Conservation (phyloP, 2,797 vertebrate species). For the Phyllotis vaccarum region DNA sequence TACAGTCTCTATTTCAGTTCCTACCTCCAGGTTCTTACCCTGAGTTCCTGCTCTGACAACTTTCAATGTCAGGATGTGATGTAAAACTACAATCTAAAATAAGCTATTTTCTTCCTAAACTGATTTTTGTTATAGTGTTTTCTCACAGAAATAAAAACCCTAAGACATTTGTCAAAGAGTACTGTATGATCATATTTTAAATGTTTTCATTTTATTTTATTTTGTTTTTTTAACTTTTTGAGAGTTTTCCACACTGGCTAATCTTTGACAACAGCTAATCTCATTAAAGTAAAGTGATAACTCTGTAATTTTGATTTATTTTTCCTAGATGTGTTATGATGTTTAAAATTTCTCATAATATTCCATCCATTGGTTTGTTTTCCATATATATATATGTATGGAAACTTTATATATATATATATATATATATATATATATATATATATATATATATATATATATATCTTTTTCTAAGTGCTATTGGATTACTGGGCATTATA, state of each 20-base stretch:
- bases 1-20: background rate
- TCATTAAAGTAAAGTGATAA: background rate
- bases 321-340: background rate
- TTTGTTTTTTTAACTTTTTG: background rate
- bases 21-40: background rate
- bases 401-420: no score
- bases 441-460: no score
- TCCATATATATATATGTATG: no score
- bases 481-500: background rate
- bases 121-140: background rate
- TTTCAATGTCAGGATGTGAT: background rate
- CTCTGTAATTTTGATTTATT: background rate
- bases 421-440: no score
- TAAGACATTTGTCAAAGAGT: background rate
- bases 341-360: background rate
- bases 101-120: background rate
- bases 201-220: background rate
- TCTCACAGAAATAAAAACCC: background rate
- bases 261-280: background rate
- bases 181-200: background rate
- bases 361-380: background rate
- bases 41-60: background rate
- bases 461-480: background rate
- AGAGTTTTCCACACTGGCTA: background rate
- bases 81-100: background rate